Base-by-base conservation (phyloP, 2,797 vertebrate species). In the Pyrrhura leucotis region DNA sequence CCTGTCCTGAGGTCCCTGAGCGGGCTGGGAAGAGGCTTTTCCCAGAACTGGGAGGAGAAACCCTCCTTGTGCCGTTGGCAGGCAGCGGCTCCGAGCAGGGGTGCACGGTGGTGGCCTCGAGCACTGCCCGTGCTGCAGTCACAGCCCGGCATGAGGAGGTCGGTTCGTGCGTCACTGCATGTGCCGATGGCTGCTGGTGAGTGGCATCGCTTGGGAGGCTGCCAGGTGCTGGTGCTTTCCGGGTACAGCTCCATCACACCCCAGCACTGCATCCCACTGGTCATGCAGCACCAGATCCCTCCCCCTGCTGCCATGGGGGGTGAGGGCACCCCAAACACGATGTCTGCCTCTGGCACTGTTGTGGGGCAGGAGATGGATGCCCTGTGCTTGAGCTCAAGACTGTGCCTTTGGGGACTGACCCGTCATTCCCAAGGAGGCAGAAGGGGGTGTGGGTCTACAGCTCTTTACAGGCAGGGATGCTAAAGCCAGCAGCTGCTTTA, bases 131-230 rank as follows among this genome's bases (percentile, higher is more conserved):
- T 58, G 54, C 54, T 58, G 56, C 33, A 28, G 25, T 39, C 51
- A 25, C 9, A 7, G 65, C 65, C 40, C 40, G 8, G 28, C 51
- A 6, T 15, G 0, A 14, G 58, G 63, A 12, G 33, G 42, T 44
- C 4, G 1, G 37, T 58, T 51, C 1, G 0, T 35, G n/a, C 7
- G 0, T 44, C 19, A 1, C 48, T 29, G 42, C 2, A 1, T 26
- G 62, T 29, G 13, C 40, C 7, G 20, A 6, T 0, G 5, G 33
- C 18, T 35, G 73, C 65, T 42, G 65, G 17, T 0, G 1, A 2
- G 62, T 44, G 71, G 51, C 47, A 23, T 11, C 14, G 0, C 33
- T 14, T 15, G 26, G 56, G 14, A 47, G 16, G 42, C 54, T 33
- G 44, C 22, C 28, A 21, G 2, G 50, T 2, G 3, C 62, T 12